phyloP scores from a whole-genome alignment of 23 tunicate species.

The Styela clava region DNA sequence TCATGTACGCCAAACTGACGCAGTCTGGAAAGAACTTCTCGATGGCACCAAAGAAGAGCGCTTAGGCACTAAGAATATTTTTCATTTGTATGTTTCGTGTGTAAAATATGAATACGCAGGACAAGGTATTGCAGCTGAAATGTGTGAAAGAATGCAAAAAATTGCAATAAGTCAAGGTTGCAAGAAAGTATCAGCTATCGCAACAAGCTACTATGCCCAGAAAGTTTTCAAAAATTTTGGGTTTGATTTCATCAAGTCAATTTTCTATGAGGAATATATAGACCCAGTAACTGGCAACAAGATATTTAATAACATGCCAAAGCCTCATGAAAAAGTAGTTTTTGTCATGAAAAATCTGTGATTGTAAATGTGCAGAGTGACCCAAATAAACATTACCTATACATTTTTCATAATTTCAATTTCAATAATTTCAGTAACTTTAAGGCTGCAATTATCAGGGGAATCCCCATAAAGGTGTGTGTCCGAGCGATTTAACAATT shows the following conservation, averaged over 20 bases:
- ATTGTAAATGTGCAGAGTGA: too few species aligned
- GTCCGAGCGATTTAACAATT: too few species aligned
- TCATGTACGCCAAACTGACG: too few species aligned
- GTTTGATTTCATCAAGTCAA: neutral
- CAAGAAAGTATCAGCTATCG: neutral
- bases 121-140: neutral
- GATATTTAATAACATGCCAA: neutral
- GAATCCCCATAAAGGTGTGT: too few species aligned
- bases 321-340: neutral
- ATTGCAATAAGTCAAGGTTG: neutral
- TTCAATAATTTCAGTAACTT: too few species aligned
- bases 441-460: too few species aligned
- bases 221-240: neutral
- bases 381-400: too few species aligned
- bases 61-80: neutral
- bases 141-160: neutral
- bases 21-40: neutral
- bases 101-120: neutral
- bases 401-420: too few species aligned
- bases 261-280: neutral
- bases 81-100: neutral
- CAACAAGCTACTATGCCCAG: neutral
- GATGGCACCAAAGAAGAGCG: neutral
- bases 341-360: too few species aligned
- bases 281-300: neutral